Evolutionary conservation across 2,113 vertebrate species (phyloP).

Genomic region (Canis aureus): DNA sequence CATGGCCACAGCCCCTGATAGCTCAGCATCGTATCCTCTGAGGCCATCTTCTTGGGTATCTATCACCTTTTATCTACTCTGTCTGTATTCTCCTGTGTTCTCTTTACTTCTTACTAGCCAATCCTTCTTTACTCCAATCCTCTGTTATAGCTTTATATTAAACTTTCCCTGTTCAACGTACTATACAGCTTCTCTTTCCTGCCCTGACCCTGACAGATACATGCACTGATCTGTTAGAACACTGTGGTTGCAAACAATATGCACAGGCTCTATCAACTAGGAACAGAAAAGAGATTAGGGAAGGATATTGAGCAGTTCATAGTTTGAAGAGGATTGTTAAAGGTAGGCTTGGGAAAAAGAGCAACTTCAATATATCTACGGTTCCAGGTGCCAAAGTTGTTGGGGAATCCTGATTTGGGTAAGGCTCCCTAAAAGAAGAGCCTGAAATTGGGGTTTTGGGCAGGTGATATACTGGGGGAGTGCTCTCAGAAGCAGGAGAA

Average conservation of each 20-base stretch:
- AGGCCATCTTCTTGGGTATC: background rate
- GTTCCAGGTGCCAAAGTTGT: background rate
- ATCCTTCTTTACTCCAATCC: no score
- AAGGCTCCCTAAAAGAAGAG: background rate
- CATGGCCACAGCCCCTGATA: no score
- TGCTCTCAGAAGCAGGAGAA: background rate
- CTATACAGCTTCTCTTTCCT: background rate
- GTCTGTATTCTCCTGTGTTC: background rate
- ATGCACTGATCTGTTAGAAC: background rate
- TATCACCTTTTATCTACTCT: background rate
- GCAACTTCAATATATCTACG: fast-evolving
- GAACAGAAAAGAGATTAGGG: background rate
- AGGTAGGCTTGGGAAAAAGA: background rate
- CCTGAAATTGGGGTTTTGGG: background rate
- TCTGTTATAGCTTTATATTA: background rate
- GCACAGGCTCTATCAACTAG: no score
- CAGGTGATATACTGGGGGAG: background rate
- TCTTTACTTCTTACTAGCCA: background rate
- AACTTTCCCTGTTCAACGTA: background rate
- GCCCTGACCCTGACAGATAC: background rate
- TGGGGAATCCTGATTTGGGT: no score
- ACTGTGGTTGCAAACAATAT: background rate
- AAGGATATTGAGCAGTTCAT: background rate
- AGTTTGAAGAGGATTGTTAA: background rate
- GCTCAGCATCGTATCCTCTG: background rate